A percentile compares a stretch with the other conserved stretches of the same genome.
phyloP scores from a whole-genome alignment of 2,797 vertebrate species.

The Streptopelia turtur region DNA sequence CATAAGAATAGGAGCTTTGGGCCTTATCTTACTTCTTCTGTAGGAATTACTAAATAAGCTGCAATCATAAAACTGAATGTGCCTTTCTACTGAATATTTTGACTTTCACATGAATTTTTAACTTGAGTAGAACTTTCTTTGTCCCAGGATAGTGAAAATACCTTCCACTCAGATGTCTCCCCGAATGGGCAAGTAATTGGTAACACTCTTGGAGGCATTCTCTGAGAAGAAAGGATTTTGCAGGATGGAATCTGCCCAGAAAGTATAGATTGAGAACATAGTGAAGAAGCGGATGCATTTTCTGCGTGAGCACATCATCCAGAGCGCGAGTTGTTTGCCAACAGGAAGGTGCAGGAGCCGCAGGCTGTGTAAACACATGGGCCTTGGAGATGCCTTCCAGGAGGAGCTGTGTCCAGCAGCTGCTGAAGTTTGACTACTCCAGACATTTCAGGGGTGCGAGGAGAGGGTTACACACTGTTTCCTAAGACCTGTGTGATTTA shows the following conservation, averaged over 20 bases:
- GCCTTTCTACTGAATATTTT: slow-evolving; percentile 29
- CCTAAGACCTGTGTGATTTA: too few species aligned
- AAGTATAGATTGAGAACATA: neutral
- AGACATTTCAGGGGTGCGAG: neutral
- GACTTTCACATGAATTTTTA: slow-evolving; percentile 37
- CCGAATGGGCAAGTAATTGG: neutral
- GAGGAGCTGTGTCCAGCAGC: neutral
- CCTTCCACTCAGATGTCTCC: neutral
- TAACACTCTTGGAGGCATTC: neutral
- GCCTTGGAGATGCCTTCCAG: neutral
- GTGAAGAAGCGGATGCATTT: neutral
- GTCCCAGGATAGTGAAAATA: neutral
- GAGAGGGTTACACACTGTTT: fast-evolving
- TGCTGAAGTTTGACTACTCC: neutral
- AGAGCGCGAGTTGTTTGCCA: neutral
- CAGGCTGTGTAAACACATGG: neutral
- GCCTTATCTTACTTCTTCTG: neutral
- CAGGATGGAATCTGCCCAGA: neutral
- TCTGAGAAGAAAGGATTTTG: neutral
- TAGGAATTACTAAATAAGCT: slow-evolving; percentile 44
- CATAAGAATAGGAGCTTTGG: neutral
- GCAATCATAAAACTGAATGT: neutral
- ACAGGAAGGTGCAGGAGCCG: neutral
- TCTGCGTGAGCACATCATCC: neutral
- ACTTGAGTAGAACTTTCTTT: neutral